Conservation (phyloP, 2,888 invertebrate genomes). For the Parapristionchus giblindavisi region DNA sequence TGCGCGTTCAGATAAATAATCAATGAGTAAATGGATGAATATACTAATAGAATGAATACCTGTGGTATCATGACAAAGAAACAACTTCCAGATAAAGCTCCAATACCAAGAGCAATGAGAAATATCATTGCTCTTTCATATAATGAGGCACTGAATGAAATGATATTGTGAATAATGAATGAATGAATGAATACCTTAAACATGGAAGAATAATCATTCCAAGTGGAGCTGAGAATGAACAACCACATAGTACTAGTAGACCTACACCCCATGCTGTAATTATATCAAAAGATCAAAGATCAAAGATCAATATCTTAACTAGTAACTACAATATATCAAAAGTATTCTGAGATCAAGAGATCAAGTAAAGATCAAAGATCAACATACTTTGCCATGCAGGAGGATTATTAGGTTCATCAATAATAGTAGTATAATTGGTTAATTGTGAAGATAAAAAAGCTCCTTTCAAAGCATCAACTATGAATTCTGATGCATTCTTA, state of each 20-base stretch:
- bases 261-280: slow-evolving; percentile 66
- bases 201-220: slow-evolving; percentile 64
- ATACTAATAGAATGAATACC: slow-evolving; percentile 39
- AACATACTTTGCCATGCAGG: slow-evolving; percentile 58
- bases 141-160: slow-evolving; percentile 40
- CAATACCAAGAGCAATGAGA: slow-evolving; percentile 65
- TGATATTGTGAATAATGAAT: not conserved
- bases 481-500: slow-evolving; percentile 55
- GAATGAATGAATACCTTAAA: slow-evolving; percentile 28
- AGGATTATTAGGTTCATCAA: slow-evolving; percentile 52
- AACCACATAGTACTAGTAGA: slow-evolving; percentile 63
- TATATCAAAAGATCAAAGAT: slow-evolving; percentile 21
- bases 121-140: slow-evolving; percentile 66
- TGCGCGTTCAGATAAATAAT: too few species aligned
- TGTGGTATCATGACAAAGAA: slow-evolving; percentile 67
- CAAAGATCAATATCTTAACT: not conserved
- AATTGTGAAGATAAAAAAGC: slow-evolving; percentile 53
- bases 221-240: slow-evolving; percentile 61
- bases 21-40: too few species aligned
- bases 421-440: slow-evolving; percentile 51
- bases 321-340: not conserved
- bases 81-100: slow-evolving; percentile 62
- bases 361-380: slow-evolving; percentile 3
- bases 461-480: slow-evolving; percentile 55
- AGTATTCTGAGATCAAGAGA: not conserved